Base-by-base conservation (phyloP, 2,113 vertebrate species). In the Daboia siamensis region DNA sequence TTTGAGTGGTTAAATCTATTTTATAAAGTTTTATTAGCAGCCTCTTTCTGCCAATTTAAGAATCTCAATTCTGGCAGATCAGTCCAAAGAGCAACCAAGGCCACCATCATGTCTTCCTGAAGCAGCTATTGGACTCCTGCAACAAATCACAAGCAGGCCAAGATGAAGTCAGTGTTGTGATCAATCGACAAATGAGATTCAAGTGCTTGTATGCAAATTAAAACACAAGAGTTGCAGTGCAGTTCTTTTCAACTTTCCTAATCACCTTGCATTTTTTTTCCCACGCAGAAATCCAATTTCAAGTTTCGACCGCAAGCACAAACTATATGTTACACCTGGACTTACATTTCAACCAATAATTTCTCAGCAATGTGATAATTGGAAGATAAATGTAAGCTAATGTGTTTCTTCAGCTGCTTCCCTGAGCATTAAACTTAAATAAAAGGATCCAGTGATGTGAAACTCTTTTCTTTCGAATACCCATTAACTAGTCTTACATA, bases 371-470 rank as follows among this genome's bases (percentile, higher is more conserved):
- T 90, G 61, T 80, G 52, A 87, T 93, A 95, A 93, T 44, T 87
- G 54, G 57, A 95, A 95, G 33, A 91, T 87, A 96, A 95, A 93
- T 54, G 3, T 92, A 93, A 95, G 52, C 56, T 93, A 94, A 95
- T 93, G 12, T 92, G 95, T 95, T 95, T 97, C n/a, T 52, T 93
- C 89, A 94, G 91, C 91, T 93, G 90, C 91, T 92, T 97, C 94
- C 94, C 94, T 94, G 93, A 94, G 95, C 92, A 95, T 96, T 97
- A 95, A 95, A 96, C 93, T 94, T 96, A 91, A 90, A 96, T 96
- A 86, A 96, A 96, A 91, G 93, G 80, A 86, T 59, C 92, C 92
- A 96, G 29, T 33, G 96, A 94, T 90, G 93, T 96, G 96, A 93
- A 96, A 96, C 95, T 94, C 24, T 54, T 93, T 95, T 94, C 91